phyloP scores from a whole-genome alignment of 2,888 invertebrate genomes.

The Parnassius orleans region DNA sequence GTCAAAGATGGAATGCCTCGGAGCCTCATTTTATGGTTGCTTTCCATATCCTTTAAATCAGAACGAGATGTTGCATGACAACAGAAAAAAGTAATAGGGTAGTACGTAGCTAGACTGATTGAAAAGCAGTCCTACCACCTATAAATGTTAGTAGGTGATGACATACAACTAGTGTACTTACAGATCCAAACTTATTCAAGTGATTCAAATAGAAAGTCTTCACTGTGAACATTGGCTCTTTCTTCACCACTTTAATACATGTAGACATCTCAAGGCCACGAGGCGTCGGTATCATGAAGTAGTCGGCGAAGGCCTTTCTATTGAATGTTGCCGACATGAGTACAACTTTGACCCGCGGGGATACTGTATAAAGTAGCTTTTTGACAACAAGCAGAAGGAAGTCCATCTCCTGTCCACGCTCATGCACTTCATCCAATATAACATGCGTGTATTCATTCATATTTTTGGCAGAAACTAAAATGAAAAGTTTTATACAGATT shows the following conservation, averaged over 20 bases:
- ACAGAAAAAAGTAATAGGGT: no score
- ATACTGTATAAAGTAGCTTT: slow-evolving; percentile 84
- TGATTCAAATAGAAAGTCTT: slow-evolving; percentile 84
- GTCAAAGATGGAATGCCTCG: no score
- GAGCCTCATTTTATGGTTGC: no score
- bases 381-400: slow-evolving; percentile 91
- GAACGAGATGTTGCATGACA: no score
- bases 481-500: not conserved
- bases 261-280: slow-evolving; percentile 53
- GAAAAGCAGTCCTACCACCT: not conserved
- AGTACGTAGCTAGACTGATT: no score
- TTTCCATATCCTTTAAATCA: no score
- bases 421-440: slow-evolving; percentile 96
- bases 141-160: not conserved
- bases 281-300: slow-evolving; percentile 73
- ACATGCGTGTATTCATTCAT: slow-evolving; percentile 92
- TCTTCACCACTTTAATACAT: slow-evolving; percentile 68
- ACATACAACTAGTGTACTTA: slow-evolving; percentile 44
- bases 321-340: slow-evolving; percentile 98
- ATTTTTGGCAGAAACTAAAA: slow-evolving; percentile 82
- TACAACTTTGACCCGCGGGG: slow-evolving; percentile 72
- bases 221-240: slow-evolving; percentile 75
- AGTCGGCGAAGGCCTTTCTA: slow-evolving; percentile 84
- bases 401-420: slow-evolving; percentile 95
- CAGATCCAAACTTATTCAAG: slow-evolving; percentile 68